Conservation (phyloP, 2,797 vertebrate species). For the Platalea minor region DNA sequence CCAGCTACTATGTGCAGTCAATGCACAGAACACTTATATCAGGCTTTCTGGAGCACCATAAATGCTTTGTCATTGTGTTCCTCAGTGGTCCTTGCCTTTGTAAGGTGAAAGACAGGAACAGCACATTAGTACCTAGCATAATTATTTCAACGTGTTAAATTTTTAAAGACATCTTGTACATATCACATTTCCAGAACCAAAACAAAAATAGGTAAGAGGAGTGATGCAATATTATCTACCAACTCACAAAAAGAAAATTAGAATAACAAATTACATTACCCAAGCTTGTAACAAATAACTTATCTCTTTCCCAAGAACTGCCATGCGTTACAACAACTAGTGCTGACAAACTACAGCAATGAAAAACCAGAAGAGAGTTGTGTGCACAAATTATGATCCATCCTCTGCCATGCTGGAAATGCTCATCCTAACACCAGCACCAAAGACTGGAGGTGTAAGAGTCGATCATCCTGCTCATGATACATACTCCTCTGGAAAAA, state of each 20-base stretch:
- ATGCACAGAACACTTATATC: not conserved
- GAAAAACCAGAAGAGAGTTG: not conserved
- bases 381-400: not conserved
- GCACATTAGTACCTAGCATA: not conserved
- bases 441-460: not conserved
- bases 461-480: not conserved
- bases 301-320: not conserved
- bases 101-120: not conserved
- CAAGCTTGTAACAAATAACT: not conserved
- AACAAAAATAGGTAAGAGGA: not conserved
- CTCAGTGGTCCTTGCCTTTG: not conserved
- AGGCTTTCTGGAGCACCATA: not conserved
- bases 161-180: not conserved
- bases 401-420: not conserved
- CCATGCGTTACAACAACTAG: not conserved
- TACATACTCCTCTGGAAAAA: not conserved
- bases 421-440: not conserved
- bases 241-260: not conserved
- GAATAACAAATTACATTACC: not conserved
- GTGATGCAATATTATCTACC: not conserved
- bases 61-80: not conserved
- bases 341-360: not conserved
- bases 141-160: not conserved
- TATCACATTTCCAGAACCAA: not conserved
- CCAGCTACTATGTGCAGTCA: not conserved